Base-by-base conservation (phyloP, 2,113 vertebrate species). In the Stigmatopora nigra region DNA sequence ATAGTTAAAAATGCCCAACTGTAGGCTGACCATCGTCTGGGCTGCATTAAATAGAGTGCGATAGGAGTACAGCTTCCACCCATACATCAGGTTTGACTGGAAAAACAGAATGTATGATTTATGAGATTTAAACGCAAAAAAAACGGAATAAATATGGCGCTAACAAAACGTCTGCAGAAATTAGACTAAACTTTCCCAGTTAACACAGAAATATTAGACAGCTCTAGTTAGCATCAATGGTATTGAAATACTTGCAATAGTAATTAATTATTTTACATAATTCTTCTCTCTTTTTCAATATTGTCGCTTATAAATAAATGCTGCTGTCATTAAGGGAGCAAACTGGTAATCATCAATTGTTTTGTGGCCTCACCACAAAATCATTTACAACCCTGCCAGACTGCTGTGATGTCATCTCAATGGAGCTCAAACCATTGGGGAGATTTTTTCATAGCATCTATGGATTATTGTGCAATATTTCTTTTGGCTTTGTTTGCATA, bases 1-100 rank as follows among this genome's bases (percentile, higher is more conserved):
- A 0, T 98, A 99, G 89, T 98, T 97, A 86, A 98, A 99, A 83
- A 98, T 94, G 63, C 95, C 95, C 61, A 98, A 85, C 85, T 98
- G 95, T 79, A 98, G 90, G 78, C 94, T 96, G 84, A 96, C 88
- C 86, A 98, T 93, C 10, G 93, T 95, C 86, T 93, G 92, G 61
- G 90, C 92, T 0, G 95, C 90, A 63, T 95, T 91, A 51, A 93
- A 86, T 60, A 98, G 86, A 48, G 94, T 96, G 87, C 92, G 92
- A 77, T 97, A 99, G 2, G 96, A 97, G 71, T 70, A 86, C 41
- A 98, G 90, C 80, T 93, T 95, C 95, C 96, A 97, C 16, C 95
- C 95, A 76, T 94, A 98, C 84, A 97, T 90, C 75, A 98, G 73
- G 77, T 98, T 95, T 64, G 92, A 92, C 96, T 99, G 88, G 88